Evolutionary conservation across 2,888 invertebrate genomes (phyloP).

Genomic region (Norana najaformis): DNA sequence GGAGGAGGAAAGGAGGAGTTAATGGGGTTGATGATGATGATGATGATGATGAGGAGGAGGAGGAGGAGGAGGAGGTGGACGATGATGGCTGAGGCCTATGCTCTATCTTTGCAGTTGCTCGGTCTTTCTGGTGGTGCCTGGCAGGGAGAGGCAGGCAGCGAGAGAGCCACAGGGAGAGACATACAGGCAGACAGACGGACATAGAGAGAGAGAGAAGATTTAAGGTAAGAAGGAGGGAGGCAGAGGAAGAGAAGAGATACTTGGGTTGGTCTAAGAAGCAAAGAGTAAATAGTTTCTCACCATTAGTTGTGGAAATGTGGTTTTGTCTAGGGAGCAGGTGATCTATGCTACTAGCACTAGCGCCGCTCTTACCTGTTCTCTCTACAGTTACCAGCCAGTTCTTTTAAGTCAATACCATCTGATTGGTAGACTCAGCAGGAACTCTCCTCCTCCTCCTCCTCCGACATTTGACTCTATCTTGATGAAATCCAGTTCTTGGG

Average conservation of each 20-base stretch:
- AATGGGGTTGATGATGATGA: not conserved
- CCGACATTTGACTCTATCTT: too few species aligned
- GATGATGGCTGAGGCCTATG: not conserved
- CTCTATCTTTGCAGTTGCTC: not conserved
- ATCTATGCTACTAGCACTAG: not conserved
- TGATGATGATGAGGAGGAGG: not conserved
- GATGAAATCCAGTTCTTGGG: too few species aligned
- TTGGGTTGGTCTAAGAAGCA: not conserved
- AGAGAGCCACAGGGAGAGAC: not conserved
- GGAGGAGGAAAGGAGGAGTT: not conserved
- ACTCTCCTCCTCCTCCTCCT: too few species aligned
- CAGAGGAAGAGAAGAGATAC: not conserved
- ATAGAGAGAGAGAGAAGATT: not conserved
- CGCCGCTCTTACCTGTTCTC: not conserved
- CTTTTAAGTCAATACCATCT: not conserved
- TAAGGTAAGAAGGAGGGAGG: not conserved
- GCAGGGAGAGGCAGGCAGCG: not conserved
- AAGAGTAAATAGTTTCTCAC: not conserved
- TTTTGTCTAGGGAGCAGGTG: not conserved
- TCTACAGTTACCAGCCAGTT: not conserved
- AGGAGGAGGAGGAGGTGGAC: not conserved
- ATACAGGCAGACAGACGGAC: not conserved
- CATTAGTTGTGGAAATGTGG: not conserved
- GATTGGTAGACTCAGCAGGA: not conserved
- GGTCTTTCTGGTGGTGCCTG: too few species aligned